phyloP scores from a whole-genome alignment of 2,113 vertebrate species.

The Leptosomus discolor region DNA sequence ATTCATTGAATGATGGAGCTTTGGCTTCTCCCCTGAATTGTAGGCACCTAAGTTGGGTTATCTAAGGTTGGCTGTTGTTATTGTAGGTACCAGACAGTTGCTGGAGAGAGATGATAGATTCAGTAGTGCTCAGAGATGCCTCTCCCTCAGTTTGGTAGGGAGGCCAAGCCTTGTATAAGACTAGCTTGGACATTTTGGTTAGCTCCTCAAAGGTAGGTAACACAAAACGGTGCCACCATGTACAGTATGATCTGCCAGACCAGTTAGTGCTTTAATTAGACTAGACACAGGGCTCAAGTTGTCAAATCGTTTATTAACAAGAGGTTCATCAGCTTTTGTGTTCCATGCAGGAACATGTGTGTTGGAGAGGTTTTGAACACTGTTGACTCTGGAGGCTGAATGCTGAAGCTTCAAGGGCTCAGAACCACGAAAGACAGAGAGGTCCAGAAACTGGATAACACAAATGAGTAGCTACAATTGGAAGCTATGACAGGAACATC shows the following conservation, averaged over 20 bases:
- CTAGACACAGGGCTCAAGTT: not conserved
- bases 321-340: not conserved
- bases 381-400: not conserved
- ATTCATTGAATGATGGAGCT: not conserved
- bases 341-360: not conserved
- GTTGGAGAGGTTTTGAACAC: not conserved
- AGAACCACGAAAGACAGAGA: not conserved
- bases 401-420: not conserved
- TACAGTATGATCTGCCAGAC: not conserved
- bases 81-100: not conserved
- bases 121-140: not conserved
- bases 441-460: not conserved
- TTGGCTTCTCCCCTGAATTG: not conserved
- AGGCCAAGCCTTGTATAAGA: not conserved
- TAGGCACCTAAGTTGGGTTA: accelerated
- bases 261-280: not conserved
- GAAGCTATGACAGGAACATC: not conserved
- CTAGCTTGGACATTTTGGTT: not conserved
- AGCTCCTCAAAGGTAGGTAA: not conserved
- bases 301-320: not conserved
- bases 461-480: not conserved
- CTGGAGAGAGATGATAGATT: not conserved
- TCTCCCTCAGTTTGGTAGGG: not conserved
- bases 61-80: not conserved
- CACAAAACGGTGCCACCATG: not conserved